Evolutionary conservation across 1,140 invertebrate genomes (phyloP).

Genomic region (Nephotettix cincticeps): DNA sequence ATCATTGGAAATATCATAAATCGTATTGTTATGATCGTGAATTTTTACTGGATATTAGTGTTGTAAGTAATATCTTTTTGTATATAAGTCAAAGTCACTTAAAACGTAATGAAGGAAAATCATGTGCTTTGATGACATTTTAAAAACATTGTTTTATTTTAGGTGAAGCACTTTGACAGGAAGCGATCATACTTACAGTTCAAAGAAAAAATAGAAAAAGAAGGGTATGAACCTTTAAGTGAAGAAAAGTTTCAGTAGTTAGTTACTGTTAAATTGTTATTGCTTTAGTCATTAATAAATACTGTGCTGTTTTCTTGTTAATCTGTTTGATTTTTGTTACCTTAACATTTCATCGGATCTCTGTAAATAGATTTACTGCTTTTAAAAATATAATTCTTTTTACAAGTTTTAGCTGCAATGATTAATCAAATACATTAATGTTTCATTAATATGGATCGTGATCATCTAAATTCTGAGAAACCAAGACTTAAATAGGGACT

Average conservation of each 20-base stretch:
- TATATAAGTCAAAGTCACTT: not conserved
- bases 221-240: slow-evolving; percentile 73
- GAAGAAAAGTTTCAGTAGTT: slow-evolving; percentile 22
- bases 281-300: slow-evolving; percentile 1
- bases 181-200: slow-evolving; percentile 85
- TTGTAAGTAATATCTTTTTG: not conserved
- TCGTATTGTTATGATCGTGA: not conserved
- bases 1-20: not conserved
- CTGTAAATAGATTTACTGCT: too few species aligned
- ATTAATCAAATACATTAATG: too few species aligned
- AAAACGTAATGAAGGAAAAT: too few species aligned
- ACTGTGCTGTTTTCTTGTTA: not conserved
- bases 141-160: slow-evolving; percentile 39
- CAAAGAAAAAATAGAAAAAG: slow-evolving; percentile 82
- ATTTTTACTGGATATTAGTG: not conserved
- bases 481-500: too few species aligned
- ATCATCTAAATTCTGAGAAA: too few species aligned
- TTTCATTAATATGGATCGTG: too few species aligned
- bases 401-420: too few species aligned
- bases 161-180: slow-evolving; percentile 92
- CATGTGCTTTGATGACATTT: not conserved
- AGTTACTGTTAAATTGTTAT: not conserved
- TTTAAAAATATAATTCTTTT: too few species aligned
- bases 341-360: not conserved
- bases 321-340: not conserved